Evolutionary conservation across 1,140 invertebrate species (phyloP), one percentile per base, ranked within the genome.

Genomic region (Pollicipes pollicipes): DNA sequence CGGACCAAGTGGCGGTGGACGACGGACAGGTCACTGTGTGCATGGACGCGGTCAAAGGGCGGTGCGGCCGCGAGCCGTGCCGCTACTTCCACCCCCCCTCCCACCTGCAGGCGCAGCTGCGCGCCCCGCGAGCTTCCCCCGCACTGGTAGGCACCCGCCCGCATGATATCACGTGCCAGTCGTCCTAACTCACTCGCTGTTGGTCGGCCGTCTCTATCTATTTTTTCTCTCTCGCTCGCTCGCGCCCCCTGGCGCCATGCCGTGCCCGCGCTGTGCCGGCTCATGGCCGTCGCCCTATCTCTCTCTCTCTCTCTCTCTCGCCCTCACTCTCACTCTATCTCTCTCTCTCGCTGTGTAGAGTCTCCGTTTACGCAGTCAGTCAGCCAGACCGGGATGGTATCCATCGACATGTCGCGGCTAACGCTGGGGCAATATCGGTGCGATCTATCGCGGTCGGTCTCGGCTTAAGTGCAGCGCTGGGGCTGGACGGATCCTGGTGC

Each of bases 51-150:
- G 89, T 95, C 85, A 95, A 95, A 87, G 90, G 91, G 84, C 89
- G 91, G 86, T 94, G 91, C 88, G 88, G 89, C 86, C 90, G 91
- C 85, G 90, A 92, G 84, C 90, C 90, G 85, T 94, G 91, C 89
- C 90, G 90, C 88, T 94, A 93, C 90, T 93, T 93, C 87, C 91
- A 94, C 86, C 91, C 91, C 86, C 90, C 90, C 87, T 88, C 93
- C 87, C 93, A 97, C 90, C 91, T 97, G 84, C 91, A 95, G 90
- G 91, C 91, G 86, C 92, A 95, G 90, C 92, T 96, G 88, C 95
- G 95, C 89, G 91, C 88, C 81, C 86, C 90, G 87, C 91, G 90
- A 88, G 90, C 88, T 86, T 88, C 89, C 87, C 88, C 90, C 72
- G 72, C 75, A 77, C 77, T 82, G 91, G 90, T 93, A 91, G 89